phyloP scores from a whole-genome alignment of 53 echinoderm and acorn worm species.

The Actinopyga echinites region DNA sequence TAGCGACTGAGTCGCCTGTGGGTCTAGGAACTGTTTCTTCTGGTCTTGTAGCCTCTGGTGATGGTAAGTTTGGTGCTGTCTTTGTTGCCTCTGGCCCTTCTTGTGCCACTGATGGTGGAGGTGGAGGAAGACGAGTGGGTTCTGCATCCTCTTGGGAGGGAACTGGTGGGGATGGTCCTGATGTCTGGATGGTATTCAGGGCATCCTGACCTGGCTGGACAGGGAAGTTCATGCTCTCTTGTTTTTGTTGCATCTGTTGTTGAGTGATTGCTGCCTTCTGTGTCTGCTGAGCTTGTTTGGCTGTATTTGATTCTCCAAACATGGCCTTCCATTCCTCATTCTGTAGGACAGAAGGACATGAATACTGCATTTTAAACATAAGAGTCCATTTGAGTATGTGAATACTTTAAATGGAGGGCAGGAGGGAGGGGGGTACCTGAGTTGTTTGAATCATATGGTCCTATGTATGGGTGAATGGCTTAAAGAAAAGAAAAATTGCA shows the following conservation, averaged over 20 bases:
- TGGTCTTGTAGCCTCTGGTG: background rate
- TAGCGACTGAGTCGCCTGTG: background rate
- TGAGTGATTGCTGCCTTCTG: slow-evolving; percentile 5
- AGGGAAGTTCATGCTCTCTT: slow-evolving; percentile 51
- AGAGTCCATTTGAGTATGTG: too few relatives aligned
- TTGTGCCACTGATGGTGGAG: background rate
- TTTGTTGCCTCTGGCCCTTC: slow-evolving; percentile 1
- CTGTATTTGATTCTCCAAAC: slow-evolving; percentile 63
- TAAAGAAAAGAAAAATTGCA: too few relatives aligned
- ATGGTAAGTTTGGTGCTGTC: background rate
- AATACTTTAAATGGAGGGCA: too few relatives aligned
- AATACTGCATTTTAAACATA: too few relatives aligned
- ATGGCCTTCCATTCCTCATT: slow-evolving; percentile 98
- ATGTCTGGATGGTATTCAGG: slow-evolving; percentile 19
- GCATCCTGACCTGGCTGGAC: slow-evolving; percentile 75
- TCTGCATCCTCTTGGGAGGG: slow-evolving; percentile 46
- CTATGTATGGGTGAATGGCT: too few relatives aligned
- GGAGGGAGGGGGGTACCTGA: too few relatives aligned
- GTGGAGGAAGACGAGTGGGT: background rate
- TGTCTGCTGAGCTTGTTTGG: background rate
- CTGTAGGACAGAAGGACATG: slow-evolving; percentile 24
- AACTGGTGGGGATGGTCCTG: slow-evolving; percentile 33
- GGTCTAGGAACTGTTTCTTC: background rate
- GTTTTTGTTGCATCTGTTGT: slow-evolving; percentile 30
- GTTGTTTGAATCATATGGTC: too few relatives aligned